Evolutionary conservation across 1,140 invertebrate genomes (phyloP).

Genomic region (Cardiocondyla obscurior): DNA sequence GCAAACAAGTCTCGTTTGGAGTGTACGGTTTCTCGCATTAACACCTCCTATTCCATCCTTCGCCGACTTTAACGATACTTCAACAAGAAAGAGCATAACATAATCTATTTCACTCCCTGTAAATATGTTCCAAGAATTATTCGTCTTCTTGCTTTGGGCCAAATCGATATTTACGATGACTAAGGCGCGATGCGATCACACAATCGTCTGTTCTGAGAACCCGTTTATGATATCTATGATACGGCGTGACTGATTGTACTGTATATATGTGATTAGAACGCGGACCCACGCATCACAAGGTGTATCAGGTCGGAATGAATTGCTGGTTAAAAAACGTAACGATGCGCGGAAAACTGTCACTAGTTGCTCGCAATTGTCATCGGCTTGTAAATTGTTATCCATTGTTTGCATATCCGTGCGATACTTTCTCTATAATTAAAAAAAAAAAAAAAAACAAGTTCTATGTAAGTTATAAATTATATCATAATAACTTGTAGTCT

Average conservation of each 20-base stretch:
- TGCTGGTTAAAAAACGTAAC: not conserved
- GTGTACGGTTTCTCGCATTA: not conserved
- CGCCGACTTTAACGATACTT: not conserved
- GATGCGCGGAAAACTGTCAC: not conserved
- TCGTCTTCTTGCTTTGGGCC: not conserved
- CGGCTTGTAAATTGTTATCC: not conserved
- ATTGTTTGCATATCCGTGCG: slow-evolving; percentile 13
- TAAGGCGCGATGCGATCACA: slow-evolving; percentile 5
- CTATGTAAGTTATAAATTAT: not conserved
- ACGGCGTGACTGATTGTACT: slow-evolving; percentile 15
- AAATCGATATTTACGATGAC: slow-evolving; percentile 23
- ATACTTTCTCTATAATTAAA: not conserved
- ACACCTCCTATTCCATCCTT: not conserved
- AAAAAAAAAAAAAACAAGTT: not conserved
- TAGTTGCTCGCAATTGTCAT: not conserved
- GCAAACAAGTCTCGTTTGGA: slow-evolving; percentile 19
- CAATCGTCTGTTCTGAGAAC: not conserved
- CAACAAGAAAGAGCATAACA: not conserved
- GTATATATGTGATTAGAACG: not conserved
- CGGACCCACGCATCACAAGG: not conserved
- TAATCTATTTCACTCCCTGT: not conserved
- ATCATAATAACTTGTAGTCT: too few species aligned
- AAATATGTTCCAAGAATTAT: not conserved
- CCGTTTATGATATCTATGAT: not conserved
- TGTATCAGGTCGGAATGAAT: slow-evolving; percentile 29